Evolutionary conservation across 2,888 invertebrate species (phyloP), one percentile per base, ranked within the genome.

Genomic region (Chrysolina haemoptera): DNA sequence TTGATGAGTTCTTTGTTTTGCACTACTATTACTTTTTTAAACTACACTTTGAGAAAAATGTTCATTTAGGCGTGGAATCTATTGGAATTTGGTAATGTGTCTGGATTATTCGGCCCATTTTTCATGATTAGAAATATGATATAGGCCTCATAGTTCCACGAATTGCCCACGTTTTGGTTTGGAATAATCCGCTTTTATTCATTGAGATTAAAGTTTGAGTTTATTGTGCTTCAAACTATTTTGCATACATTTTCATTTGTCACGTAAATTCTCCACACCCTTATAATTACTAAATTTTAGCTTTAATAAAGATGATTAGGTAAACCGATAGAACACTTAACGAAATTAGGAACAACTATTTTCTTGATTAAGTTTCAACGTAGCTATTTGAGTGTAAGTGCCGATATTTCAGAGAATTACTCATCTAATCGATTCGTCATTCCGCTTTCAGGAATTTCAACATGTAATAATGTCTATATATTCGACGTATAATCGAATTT

Each of bases 341-440:
- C n/a, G 59, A 35, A 59, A 27, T 20, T 59, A 16, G 35, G 22
- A 59, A 35, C 59, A n/a, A 35, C 59, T 59, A 59, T 59, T 59
- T 27, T n/a, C 59, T 27, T 53, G 35, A 59, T 59, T 59, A 59
- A 59, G 35, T 59, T 27, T 59, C 10, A 35, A 59, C 59, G n/a
- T 35, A n/a, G 35, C 35, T 59, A 59, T 27, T 35, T n/a, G n/a
- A 59, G 59, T 59, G 20, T 53, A 27, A 59, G 27, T 59, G 59
- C 22, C 35, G n/a, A 59, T 35, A 27, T 59, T 59, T n/a, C 59
- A 59, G 22, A 35, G 27, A 59, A 59, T 22, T 59, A 59, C n/a
- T 35, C 9, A 12, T 59, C 59, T 27, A 59, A 59, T 59, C 27
- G 27, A 14, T 27, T 59, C 27, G 12, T 59, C 1, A 5, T 9